These are phyloP conservation scores for Spermophilus dauricus DNA, from an alignment of 2,113 vertebrate genomes.

Conservation along the genomic window DNA sequence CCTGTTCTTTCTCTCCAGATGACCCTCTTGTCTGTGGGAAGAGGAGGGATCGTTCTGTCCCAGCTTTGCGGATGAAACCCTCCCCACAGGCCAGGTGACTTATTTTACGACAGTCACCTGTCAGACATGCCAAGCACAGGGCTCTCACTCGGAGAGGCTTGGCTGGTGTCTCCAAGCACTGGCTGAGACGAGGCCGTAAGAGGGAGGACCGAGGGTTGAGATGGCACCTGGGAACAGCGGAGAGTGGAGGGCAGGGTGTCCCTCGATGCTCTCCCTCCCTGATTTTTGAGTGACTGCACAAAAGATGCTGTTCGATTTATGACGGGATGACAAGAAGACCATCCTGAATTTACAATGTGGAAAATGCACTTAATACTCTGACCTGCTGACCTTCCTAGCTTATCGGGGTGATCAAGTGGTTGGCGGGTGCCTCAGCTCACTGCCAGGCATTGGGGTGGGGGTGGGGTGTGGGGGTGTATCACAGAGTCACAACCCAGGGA, in stretches of 20 bases:
- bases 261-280: neutral
- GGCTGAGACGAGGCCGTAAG: neutral
- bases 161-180: neutral
- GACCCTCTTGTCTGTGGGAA: neutral
- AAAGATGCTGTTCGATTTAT: neutral
- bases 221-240: too few relatives aligned
- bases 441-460: neutral
- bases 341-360: too few relatives aligned
- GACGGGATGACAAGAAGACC: neutral
- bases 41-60: neutral
- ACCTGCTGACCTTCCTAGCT: neutral
- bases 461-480: rapidly evolving
- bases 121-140: neutral
- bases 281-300: neutral
- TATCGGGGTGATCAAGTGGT: too few relatives aligned
- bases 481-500: neutral
- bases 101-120: neutral
- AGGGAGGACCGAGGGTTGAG: neutral
- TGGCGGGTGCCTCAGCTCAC: neutral
- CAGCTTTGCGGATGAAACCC: neutral
- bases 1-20: neutral
- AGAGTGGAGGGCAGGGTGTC: neutral
- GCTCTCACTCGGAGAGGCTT: neutral
- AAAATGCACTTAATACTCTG: neutral
- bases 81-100: neutral